Evolutionary conservation across 2,113 vertebrate species (phyloP), one percentile per base, ranked within the genome.

Genomic region (Periophthalmodon schlosseri): DNA sequence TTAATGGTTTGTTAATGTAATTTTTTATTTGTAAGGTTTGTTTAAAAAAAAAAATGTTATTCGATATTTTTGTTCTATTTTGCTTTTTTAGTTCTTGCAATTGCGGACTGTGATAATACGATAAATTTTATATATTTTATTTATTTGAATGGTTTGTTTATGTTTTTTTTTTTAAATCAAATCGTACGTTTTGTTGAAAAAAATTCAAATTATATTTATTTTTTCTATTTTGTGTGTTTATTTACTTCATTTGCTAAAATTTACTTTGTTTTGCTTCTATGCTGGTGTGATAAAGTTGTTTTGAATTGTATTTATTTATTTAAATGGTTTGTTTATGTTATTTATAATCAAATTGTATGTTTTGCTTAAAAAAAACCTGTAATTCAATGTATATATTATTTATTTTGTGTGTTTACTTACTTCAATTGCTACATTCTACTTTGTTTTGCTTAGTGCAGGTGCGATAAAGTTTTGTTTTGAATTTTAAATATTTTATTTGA

Each of bases 391-490:
- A 47, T 49, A 49, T 24, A 24, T 58, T 24, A 0, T 10, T 58
- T 58, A 9, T 7, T 3, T 61, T 61, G 16, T 64, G 8, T 39
- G 33, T 39, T 65, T 39, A 65, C 24, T 33, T n/a, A 39, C n/a
- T n/a, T 21, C 63, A 44, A 0, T n/a, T 21, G 20, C 20, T 5
- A n/a, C 63, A n/a, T 65, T 34, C 18, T 10, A 34, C 10, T 65
- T 39, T 44, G 34, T 65, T 60, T 60, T 28, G 1, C 13, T 15
- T 60, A 20, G 34, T 16, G 20, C 63, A 65, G 63, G 63, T 44
- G 63, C 20, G 3, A 44, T 65, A 65, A n/a, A 44, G 63, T 44
- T 44, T 64, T 64, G 28, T 64, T 64, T 64, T 64, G 28, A 64
- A 36, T 36, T 28, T 28, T 28, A 28, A 2, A 44, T 10, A 44